These are phyloP conservation scores for Drosophila nikananu DNA, from an alignment of 1,140 invertebrate species.

Conservation along the genomic window DNA sequence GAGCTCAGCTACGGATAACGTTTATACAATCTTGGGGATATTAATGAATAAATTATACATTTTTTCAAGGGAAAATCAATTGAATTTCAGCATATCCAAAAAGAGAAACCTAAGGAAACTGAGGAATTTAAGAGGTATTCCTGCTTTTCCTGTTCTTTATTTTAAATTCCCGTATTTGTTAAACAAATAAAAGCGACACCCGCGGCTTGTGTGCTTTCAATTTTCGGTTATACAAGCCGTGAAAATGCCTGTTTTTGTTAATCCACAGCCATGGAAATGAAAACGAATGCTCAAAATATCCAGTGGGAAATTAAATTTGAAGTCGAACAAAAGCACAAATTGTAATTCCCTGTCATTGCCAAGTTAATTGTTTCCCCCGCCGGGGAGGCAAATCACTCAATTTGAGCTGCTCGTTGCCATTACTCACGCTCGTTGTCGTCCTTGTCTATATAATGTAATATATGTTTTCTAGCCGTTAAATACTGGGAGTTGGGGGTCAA, in stretches of 20 bases:
- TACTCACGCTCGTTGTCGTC: conserved; percentile 31
- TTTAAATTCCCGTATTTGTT: conserved; percentile 40
- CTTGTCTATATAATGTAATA: conserved; percentile 30
- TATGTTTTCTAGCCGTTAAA: not conserved
- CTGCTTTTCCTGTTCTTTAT: conserved; percentile 2
- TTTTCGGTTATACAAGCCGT: conserved; percentile 46
- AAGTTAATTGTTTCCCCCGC: conserved; percentile 29
- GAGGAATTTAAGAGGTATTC: conserved; percentile 1
- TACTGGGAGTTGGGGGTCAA: conserved; percentile 25
- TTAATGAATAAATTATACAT: not conserved
- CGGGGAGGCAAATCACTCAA: conserved; percentile 33
- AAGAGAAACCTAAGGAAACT: not conserved
- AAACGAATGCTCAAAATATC: conserved; percentile 26
- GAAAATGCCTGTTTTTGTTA: conserved; percentile 4
- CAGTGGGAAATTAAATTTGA: conserved; percentile 37
- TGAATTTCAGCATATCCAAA: not conserved
- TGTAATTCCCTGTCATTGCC: conserved; percentile 24
- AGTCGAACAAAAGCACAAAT: conserved; percentile 19
- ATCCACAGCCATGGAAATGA: conserved; percentile 23
- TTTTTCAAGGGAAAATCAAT: not conserved
- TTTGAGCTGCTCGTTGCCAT: conserved; percentile 39
- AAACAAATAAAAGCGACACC: conserved; percentile 27
- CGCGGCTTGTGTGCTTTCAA: conserved; percentile 69
- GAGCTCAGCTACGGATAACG: conserved; percentile 21
- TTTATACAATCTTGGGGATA: conserved; percentile 12